Conservation (phyloP, 2,888 invertebrate genomes). For the Mallateleia sp. region DNA sequence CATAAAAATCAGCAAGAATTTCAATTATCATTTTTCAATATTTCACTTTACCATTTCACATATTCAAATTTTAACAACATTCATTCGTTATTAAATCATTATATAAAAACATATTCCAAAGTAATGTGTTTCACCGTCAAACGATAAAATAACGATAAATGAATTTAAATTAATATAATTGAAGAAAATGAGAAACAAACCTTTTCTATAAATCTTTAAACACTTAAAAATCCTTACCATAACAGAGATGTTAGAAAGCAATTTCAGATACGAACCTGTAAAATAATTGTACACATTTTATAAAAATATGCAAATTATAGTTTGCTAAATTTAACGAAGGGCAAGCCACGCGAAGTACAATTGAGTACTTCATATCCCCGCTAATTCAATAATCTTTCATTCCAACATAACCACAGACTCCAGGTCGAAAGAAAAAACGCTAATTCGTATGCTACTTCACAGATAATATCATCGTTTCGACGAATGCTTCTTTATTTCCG, state of each 20-base stretch:
- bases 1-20: background rate
- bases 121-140: too few relatives aligned
- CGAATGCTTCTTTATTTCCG: slow-evolving; percentile 65
- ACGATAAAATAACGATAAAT: too few relatives aligned
- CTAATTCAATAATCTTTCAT: slow-evolving; percentile 57
- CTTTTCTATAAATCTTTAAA: too few relatives aligned
- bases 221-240: too few relatives aligned
- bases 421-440: slow-evolving; percentile 7
- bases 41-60: too few relatives aligned
- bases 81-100: too few relatives aligned
- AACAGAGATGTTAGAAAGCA: slow-evolving; percentile 37
- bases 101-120: too few relatives aligned
- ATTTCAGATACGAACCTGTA: background rate
- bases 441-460: slow-evolving; percentile 38
- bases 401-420: slow-evolving; percentile 24
- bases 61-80: too few relatives aligned
- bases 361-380: slow-evolving; percentile 27
- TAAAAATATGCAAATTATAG: slow-evolving; percentile 47
- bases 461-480: slow-evolving; percentile 60
- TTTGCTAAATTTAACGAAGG: slow-evolving; percentile 29
- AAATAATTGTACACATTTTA: slow-evolving; percentile 31
- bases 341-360: background rate
- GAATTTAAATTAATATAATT: too few relatives aligned
- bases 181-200: too few relatives aligned
- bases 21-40: too few relatives aligned